Conservation (phyloP, 2,888 invertebrate genomes). For the Spicauda simplicius region DNA sequence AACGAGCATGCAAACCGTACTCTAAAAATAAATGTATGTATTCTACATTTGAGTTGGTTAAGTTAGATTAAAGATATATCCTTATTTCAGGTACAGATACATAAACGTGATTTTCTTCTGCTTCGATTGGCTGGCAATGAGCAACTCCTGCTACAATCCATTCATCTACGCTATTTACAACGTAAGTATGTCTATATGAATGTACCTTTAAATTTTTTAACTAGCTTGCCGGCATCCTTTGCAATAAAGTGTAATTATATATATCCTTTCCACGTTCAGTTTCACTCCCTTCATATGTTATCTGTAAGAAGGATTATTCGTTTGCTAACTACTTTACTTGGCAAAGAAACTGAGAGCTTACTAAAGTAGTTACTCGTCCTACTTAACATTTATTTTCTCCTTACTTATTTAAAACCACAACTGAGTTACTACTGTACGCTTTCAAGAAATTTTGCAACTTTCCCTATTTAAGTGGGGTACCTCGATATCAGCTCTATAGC, state of each 20-base stretch:
- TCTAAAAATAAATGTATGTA: no score
- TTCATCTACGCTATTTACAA: slow-evolving; percentile 96
- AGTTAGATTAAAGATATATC: no score
- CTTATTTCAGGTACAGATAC: slow-evolving; percentile 87
- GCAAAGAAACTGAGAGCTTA: no score
- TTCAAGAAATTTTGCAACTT: background rate
- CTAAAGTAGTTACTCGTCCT: background rate
- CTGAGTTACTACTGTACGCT: background rate
- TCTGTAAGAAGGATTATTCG: no score
- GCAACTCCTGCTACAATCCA: slow-evolving; percentile 95
- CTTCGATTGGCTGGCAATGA: slow-evolving; percentile 95
- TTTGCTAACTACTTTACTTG: no score
- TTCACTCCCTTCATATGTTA: no score
- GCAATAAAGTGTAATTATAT: no score
- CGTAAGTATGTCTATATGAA: slow-evolving; percentile 79
- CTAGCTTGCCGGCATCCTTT: no score
- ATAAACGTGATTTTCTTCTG: slow-evolving; percentile 95
- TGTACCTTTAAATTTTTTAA: no score
- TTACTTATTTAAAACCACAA: background rate
- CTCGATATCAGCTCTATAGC: background rate
- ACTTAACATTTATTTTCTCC: background rate
- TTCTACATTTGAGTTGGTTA: no score
- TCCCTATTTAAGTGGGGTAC: slow-evolving; percentile 2
- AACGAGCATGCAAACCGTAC: no score
- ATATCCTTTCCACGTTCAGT: no score